phyloP scores from a whole-genome alignment of 2,797 vertebrate species.

The Syngnathus rostellatus region DNA sequence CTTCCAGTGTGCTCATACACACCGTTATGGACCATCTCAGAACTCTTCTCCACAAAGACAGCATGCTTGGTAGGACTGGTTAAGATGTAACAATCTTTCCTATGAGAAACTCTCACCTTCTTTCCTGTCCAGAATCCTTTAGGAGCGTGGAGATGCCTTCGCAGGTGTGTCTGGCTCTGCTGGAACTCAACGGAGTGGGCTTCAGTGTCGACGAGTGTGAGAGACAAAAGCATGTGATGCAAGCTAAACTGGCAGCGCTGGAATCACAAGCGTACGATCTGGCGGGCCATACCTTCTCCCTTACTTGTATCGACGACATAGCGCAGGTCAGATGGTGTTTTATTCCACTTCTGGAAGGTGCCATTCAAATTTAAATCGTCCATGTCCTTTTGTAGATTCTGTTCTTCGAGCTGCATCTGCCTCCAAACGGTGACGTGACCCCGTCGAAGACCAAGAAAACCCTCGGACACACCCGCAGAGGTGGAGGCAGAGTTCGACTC shows the following conservation, averaged over 20 bases:
- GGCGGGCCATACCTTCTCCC: slow-evolving; percentile 88
- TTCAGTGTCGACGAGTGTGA: slow-evolving; percentile 86
- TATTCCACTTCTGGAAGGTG: too few species aligned
- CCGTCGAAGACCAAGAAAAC: slow-evolving; percentile 80
- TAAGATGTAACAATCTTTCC: neutral
- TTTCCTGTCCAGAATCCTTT: slow-evolving; percentile 72
- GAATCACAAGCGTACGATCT: slow-evolving; percentile 82
- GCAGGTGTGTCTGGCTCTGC: slow-evolving; percentile 83
- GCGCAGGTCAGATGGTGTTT: slow-evolving; percentile 74
- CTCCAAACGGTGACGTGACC: slow-evolving; percentile 78
- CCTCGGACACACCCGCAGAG: slow-evolving; percentile 82
- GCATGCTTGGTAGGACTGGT: slow-evolving; percentile 71
- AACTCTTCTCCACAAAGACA: slow-evolving; percentile 73
- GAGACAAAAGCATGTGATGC: slow-evolving; percentile 88
- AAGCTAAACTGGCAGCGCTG: slow-evolving; percentile 81
- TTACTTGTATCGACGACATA: slow-evolving; percentile 87
- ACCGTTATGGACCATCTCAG: slow-evolving; percentile 75
- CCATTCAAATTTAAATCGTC: neutral
- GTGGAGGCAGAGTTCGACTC: slow-evolving; percentile 59
- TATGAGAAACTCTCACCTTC: neutral
- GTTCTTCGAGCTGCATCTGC: slow-evolving; percentile 89
- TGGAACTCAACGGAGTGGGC: slow-evolving; percentile 92
- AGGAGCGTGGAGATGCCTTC: slow-evolving; percentile 85
- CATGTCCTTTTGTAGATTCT: slow-evolving; percentile 65
- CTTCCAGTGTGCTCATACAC: slow-evolving; percentile 78